Conservation (phyloP, 2,888 invertebrate genomes). For the Branchipolynoe longqiensis region DNA sequence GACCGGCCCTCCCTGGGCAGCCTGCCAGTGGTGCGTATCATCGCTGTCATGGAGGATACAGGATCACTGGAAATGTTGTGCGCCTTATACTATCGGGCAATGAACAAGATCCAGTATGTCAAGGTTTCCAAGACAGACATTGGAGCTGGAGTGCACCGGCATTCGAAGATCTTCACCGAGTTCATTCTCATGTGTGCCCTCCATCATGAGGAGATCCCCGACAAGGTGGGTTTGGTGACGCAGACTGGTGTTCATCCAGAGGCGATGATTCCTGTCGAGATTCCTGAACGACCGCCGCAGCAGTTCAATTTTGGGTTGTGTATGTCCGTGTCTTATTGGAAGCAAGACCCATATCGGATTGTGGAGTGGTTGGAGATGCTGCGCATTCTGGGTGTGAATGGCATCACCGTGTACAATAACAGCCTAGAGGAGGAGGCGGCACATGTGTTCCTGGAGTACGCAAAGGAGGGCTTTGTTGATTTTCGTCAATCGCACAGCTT, state of each 20-base stretch:
- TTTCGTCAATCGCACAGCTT: slow-evolving; percentile 56
- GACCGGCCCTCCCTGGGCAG: slow-evolving; percentile 41
- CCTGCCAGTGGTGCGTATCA: slow-evolving; percentile 52
- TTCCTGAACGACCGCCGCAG: neutral
- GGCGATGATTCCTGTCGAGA: slow-evolving; percentile 53
- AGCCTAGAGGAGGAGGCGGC: slow-evolving; percentile 19
- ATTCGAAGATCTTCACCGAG: slow-evolving; percentile 48
- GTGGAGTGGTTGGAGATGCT: slow-evolving; percentile 57
- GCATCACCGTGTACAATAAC: slow-evolving; percentile 54
- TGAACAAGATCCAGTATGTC: neutral
- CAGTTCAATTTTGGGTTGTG: slow-evolving; percentile 35
- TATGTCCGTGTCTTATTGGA: slow-evolving; percentile 59
- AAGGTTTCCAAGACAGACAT: neutral
- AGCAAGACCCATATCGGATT: slow-evolving; percentile 38
- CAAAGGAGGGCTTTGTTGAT: slow-evolving; percentile 41
- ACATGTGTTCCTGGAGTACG: slow-evolving; percentile 39
- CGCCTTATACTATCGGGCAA: neutral
- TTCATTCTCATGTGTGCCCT: slow-evolving; percentile 51
- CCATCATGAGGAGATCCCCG: slow-evolving; percentile 13
- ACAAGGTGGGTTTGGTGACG: slow-evolving; percentile 12
- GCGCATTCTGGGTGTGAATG: slow-evolving; percentile 28
- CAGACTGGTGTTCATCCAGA: neutral
- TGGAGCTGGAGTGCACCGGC: slow-evolving; percentile 49
- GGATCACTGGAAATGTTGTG: slow-evolving; percentile 2
- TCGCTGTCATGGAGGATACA: slow-evolving; percentile 45